These are phyloP conservation scores for Zaprionus tsacasi DNA, from an alignment of 1,140 invertebrate species.

Conservation along the genomic window DNA sequence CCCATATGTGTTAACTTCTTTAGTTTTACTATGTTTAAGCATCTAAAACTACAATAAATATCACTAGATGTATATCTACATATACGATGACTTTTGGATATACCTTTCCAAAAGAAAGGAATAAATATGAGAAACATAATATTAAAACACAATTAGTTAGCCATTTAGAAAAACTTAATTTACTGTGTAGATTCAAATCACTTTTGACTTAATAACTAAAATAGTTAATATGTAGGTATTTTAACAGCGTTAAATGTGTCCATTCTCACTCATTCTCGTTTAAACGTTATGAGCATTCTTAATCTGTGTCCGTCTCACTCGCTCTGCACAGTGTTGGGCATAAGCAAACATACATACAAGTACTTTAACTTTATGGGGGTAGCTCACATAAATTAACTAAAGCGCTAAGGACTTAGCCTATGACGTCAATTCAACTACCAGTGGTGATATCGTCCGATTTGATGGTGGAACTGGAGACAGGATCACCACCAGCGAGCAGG, in stretches of 20 bases:
- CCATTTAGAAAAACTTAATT: constrained; percentile 70
- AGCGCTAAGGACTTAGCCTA: constrained; percentile 54
- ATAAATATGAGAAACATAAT: no score
- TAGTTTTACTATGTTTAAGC: constrained; percentile 61
- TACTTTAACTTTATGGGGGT: constrained; percentile 36
- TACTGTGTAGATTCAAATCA: constrained; percentile 68
- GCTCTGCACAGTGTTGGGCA: constrained; percentile 36
- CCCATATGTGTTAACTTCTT: constrained; percentile 48
- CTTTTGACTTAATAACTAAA: constrained; percentile 56
- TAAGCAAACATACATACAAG: neutral
- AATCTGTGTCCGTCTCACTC: constrained; percentile 40
- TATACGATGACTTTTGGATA: constrained; percentile 5
- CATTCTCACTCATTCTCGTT: constrained; percentile 51
- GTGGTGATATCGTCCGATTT: constrained; percentile 63
- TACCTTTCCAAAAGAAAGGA: no score
- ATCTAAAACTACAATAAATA: constrained; percentile 64
- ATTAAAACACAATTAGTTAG: constrained; percentile 28
- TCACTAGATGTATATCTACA: constrained; percentile 38
- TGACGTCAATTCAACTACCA: constrained; percentile 53
- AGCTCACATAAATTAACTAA: constrained; percentile 61
- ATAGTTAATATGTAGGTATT: constrained; percentile 54
- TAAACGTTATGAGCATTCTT: constrained; percentile 70
- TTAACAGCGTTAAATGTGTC: constrained; percentile 59
- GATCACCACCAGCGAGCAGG: constrained; percentile 46
- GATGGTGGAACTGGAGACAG: constrained; percentile 52